These are phyloP conservation scores for Panorpa germanica DNA, from an alignment of 2,888 invertebrate genomes.

Conservation along the genomic window DNA sequence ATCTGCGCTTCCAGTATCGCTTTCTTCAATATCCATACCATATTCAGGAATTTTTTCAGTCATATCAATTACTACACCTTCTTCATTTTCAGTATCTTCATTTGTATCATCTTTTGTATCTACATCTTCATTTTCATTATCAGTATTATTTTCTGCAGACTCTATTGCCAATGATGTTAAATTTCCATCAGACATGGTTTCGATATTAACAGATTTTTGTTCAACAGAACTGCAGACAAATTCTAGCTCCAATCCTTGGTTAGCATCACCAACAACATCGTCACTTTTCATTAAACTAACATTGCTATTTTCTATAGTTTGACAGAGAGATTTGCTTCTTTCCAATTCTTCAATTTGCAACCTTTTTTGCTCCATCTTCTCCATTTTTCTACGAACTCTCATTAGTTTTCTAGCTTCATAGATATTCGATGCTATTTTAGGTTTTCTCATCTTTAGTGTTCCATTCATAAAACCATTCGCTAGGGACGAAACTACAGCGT, in stretches of 20 bases:
- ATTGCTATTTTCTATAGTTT: conserved; percentile 2
- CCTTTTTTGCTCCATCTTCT: conserved; percentile 36
- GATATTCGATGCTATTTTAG: conserved; percentile 47
- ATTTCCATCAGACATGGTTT: conserved; percentile 1
- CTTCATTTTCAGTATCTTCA: conserved; percentile 8
- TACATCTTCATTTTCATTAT: background rate
- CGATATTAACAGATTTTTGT: background rate
- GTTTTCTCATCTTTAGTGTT: conserved; percentile 33
- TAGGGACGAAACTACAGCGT: too few relatives aligned
- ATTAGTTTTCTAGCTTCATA: conserved; percentile 43
- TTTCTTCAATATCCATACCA: background rate
- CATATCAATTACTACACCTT: conserved; percentile 6
- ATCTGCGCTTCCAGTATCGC: background rate
- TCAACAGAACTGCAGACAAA: conserved; percentile 1
- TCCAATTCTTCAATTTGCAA: conserved; percentile 24
- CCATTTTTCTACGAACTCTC: conserved; percentile 43
- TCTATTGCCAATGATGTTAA: background rate
- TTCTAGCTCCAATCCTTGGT: conserved; percentile 8
- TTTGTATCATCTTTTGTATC: background rate
- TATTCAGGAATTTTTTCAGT: background rate
- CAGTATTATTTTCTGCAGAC: background rate
- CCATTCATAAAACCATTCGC: too few relatives aligned
- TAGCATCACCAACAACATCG: background rate
- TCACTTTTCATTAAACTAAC: background rate
- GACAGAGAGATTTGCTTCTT: conserved; percentile 2